Evolutionary conservation across 2,113 vertebrate genomes (phyloP).

Genomic region (Protobothrops mucrosquamatus): DNA sequence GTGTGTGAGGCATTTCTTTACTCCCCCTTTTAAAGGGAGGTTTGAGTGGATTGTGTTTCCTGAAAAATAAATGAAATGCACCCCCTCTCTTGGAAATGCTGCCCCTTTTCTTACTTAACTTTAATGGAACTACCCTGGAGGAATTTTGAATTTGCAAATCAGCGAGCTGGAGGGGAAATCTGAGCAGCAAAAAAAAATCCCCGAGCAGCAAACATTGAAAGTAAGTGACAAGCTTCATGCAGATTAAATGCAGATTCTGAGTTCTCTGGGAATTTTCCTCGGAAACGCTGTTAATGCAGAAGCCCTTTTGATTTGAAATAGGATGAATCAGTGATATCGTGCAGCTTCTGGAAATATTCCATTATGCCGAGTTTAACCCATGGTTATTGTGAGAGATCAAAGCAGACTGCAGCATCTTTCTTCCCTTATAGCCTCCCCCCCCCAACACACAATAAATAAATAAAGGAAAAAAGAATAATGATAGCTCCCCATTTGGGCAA

Average conservation of each 20-base stretch:
- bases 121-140: background rate
- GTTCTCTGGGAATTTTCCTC: background rate
- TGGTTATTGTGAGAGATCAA: slow-evolving; percentile 4
- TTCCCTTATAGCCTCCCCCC: background rate
- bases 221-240: background rate
- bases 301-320: background rate
- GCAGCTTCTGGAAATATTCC: background rate
- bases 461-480: background rate
- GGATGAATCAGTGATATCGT: background rate
- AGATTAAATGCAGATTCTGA: background rate
- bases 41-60: background rate
- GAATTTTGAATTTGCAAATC: background rate
- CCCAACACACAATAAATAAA: background rate
- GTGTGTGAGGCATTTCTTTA: background rate
- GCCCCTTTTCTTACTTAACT: background rate
- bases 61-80: background rate
- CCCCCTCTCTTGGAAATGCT: background rate
- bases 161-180: background rate
- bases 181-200: background rate
- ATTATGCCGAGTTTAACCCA: background rate
- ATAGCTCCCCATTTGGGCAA: background rate
- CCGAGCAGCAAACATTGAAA: background rate
- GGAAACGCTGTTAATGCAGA: background rate
- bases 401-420: slow-evolving; percentile 2
- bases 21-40: background rate